phyloP scores from a whole-genome alignment of 2,888 invertebrate species.

The Sisyra nigra region DNA sequence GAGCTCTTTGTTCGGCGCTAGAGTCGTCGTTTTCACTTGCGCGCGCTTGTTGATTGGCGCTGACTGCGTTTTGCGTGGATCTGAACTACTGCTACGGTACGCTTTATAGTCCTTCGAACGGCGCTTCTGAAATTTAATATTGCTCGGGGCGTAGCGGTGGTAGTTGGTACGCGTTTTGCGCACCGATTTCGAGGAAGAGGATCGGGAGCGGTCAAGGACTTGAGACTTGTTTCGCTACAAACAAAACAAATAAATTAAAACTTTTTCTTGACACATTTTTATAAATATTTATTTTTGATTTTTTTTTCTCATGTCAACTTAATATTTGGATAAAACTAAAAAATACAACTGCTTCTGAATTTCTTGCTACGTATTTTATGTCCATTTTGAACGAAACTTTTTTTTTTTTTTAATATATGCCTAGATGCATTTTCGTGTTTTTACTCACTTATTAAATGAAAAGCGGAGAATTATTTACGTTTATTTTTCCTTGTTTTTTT shows the following conservation, averaged over 20 bases:
- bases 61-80: constrained; percentile 4
- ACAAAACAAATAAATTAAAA: background rate
- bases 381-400: background rate
- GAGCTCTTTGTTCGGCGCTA: background rate
- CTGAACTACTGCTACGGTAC: background rate
- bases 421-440: constrained; percentile 1
- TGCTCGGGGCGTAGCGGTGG: background rate
- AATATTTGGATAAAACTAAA: constrained; percentile 6
- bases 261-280: constrained; percentile 5
- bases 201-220: constrained; percentile 1
- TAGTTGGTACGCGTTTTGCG: background rate
- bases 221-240: background rate
- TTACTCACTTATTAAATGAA: constrained; percentile 3
- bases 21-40: background rate
- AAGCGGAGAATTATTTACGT: constrained; percentile 1
- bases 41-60: background rate
- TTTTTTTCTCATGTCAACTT: constrained; percentile 8
- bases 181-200: constrained; percentile 2
- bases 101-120: background rate
- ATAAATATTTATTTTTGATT: constrained; percentile 8
- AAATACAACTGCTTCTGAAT: constrained; percentile 4
- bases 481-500: constrained; percentile 1
- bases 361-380: background rate
- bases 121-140: background rate
- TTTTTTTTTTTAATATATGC: constrained; percentile 3